Evolutionary conservation across 2,113 vertebrate species (phyloP).

Genomic region (Scomber colias): DNA sequence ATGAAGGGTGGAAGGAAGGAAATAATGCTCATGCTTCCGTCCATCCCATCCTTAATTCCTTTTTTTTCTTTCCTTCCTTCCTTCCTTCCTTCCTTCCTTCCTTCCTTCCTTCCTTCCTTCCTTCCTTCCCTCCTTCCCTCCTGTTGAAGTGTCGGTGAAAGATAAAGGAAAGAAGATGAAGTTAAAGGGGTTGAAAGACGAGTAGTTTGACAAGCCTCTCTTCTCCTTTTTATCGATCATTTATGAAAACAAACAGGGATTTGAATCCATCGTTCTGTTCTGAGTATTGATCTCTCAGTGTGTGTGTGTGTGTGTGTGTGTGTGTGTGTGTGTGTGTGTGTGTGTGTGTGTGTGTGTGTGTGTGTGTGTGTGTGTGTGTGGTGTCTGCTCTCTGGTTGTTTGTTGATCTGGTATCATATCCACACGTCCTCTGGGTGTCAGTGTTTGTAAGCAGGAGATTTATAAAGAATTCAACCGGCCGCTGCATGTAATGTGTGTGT

Average conservation of each 20-base stretch:
- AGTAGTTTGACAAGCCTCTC: neutral
- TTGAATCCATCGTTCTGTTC: constrained; percentile 67
- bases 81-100: constrained; percentile 34
- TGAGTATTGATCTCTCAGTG: constrained; percentile 48
- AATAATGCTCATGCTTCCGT: too few species aligned
- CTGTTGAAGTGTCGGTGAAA: too few species aligned
- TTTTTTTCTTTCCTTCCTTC: too few species aligned
- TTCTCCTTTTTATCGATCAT: constrained; percentile 65
- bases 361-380: constrained; percentile 4
- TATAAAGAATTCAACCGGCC: constrained; percentile 9
- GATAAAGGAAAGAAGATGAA: neutral
- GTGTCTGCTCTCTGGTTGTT: too few species aligned
- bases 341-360: neutral
- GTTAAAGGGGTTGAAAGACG: neutral
- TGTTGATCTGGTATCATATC: constrained; percentile 58
- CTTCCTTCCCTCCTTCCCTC: neutral
- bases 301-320: constrained; percentile 14
- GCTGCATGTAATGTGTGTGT: neutral
- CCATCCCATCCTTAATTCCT: too few species aligned
- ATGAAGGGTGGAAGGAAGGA: too few species aligned
- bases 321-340: neutral
- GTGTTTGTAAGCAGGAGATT: constrained; percentile 77
- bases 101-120: neutral
- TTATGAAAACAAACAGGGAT: constrained; percentile 79
- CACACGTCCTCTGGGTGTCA: constrained; percentile 75